These are phyloP conservation scores for Mechanitis mazaeus DNA, from an alignment of 2,888 invertebrate genomes.

Conservation along the genomic window DNA sequence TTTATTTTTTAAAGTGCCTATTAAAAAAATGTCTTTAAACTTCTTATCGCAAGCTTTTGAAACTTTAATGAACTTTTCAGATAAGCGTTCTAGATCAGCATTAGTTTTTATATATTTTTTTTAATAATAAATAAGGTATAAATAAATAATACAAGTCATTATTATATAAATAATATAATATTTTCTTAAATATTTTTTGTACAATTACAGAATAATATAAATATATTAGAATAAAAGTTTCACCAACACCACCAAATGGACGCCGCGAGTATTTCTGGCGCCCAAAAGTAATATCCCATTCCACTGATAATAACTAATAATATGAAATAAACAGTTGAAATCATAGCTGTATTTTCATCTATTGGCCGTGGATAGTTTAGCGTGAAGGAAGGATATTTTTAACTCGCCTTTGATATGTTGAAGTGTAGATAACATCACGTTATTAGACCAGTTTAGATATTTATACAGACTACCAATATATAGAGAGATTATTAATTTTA, in stretches of 20 bases:
- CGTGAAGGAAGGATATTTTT: slow-evolving; percentile 26
- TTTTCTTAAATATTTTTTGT: too few species aligned
- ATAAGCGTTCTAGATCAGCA: too few species aligned
- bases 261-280: slow-evolving; percentile 2
- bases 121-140: too few species aligned
- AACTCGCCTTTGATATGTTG: slow-evolving; percentile 30
- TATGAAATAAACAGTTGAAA: slow-evolving; percentile 22
- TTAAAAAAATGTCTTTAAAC: too few species aligned
- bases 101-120: too few species aligned
- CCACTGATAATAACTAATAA: slow-evolving; percentile 7
- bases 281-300: slow-evolving; percentile 8
- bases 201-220: too few species aligned
- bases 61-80: too few species aligned
- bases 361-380: slow-evolving; percentile 25
- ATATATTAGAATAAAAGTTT: not conserved
- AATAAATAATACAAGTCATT: too few species aligned
- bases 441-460: slow-evolving; percentile 15
- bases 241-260: slow-evolving; percentile 1
- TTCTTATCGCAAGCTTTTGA: too few species aligned
- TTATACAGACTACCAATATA: not conserved
- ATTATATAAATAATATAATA: too few species aligned
- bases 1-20: too few species aligned
- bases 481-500: slow-evolving; percentile 5
- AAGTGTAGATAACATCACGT: slow-evolving; percentile 29
- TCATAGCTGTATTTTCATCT: slow-evolving; percentile 22